Evolutionary conservation across 2,888 invertebrate genomes (phyloP), one percentile per base, ranked within the genome.

Genomic region (Andrena praecox): DNA sequence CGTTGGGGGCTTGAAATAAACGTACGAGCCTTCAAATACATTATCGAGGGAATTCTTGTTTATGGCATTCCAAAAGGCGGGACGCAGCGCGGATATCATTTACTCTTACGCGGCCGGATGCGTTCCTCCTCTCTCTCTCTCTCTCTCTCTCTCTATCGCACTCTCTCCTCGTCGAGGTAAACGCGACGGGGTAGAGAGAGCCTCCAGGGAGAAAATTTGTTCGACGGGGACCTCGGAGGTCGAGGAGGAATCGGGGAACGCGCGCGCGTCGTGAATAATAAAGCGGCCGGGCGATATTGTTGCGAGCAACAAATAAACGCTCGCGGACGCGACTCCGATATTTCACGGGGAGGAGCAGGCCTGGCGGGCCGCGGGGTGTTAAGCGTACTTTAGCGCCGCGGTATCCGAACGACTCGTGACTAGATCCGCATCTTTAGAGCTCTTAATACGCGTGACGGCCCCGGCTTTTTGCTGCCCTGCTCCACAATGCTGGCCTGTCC

Each of bases 1-100:
- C 89, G 85, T 85, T 75, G 74, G 69, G 69, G 50, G 69, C 75
- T 78, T 82, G 87, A 87, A 89, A 89, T 88, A 87, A 88, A 88
- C 82, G 79, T 85, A 84, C 87, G 88, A 85, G 79, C 84, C 76
- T 88, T 88, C 88, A 87, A 87, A 89, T 88, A 88, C 89, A 83
- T 88, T 88, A 89, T 88, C 87, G 88, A 79, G 82, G 74, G 89
- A 89, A 88, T 88, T 88, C 89, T 88, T 89, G 86, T 88, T 88
- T 89, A 88, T 83, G 85, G 88, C 82, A 80, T 85, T 84, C 82
- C 76, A 70, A 82, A 85, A 82, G 85, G 78, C 82, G 84, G 84
- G 84, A 85, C 83, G 77, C 74, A 64, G 59, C 69, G 81, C 29
- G 76, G 87, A 77, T 84, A 87, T 87, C 85, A 74, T 87, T 87